Conservation (phyloP, 2,888 invertebrate genomes). For the Synergus gifuensis region DNA sequence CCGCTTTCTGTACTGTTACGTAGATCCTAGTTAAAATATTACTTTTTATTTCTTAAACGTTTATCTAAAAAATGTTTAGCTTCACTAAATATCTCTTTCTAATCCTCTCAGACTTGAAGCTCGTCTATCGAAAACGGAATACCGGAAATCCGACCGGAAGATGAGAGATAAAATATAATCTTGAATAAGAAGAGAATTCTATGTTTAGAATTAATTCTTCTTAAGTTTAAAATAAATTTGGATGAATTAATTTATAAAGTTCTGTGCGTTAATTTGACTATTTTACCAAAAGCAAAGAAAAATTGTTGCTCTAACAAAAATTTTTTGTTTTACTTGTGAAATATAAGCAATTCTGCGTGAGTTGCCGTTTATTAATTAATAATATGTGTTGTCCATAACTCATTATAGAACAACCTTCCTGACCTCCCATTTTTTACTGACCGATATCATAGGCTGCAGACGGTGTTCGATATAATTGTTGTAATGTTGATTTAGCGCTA, state of each 20-base stretch:
- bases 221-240: neutral
- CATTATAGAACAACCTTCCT: neutral
- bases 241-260: neutral
- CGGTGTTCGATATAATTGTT: constrained; percentile 74
- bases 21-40: neutral
- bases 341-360: neutral
- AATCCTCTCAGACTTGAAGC: neutral
- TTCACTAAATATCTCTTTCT: neutral
- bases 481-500: constrained; percentile 74
- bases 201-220: neutral
- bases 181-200: neutral
- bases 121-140: neutral
- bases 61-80: neutral
- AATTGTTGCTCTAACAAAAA: neutral
- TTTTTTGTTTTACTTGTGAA: neutral
- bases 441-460: constrained; percentile 72
- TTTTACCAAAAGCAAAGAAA: neutral
- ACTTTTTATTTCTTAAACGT: neutral
- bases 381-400: neutral
- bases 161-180: neutral
- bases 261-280: neutral
- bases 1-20: neutral
- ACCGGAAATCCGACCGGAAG: neutral
- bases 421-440: constrained; percentile 60
- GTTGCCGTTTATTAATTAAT: neutral